Conservation (phyloP, 2,797 vertebrate genomes). For the Eutrigla gurnardus region DNA sequence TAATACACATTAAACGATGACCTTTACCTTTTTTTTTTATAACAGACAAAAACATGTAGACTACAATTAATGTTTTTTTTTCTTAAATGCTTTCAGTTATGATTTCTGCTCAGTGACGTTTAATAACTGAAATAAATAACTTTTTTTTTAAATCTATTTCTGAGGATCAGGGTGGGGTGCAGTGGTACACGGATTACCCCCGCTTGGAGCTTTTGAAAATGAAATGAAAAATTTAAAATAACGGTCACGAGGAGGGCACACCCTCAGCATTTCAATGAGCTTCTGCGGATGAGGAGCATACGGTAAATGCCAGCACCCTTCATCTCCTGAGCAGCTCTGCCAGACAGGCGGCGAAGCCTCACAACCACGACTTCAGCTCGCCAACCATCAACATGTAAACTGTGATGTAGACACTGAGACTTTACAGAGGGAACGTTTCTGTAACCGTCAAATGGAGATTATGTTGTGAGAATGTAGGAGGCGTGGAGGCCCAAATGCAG, state of each 20-base stretch:
- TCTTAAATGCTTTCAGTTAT: constrained; percentile 3
- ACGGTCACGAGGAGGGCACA: constrained; percentile 61
- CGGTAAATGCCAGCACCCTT: constrained; percentile 74
- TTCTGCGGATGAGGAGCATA: constrained; percentile 55
- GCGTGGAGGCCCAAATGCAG: background rate
- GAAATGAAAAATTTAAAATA: constrained; percentile 76
- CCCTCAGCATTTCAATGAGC: constrained; percentile 77
- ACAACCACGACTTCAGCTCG: constrained; percentile 48
- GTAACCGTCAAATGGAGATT: constrained; percentile 38
- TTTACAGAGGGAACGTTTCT: constrained; percentile 32
- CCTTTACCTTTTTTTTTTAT: background rate
- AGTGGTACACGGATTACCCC: constrained; percentile 44
- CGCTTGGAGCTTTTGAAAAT: constrained; percentile 66
- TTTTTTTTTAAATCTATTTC: background rate
- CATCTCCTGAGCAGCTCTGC: constrained; percentile 55
- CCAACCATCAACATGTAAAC: constrained; percentile 53
- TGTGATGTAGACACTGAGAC: constrained; percentile 56
- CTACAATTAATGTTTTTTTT: background rate
- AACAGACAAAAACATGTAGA: background rate
- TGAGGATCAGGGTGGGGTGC: constrained; percentile 20
- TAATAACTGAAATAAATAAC: constrained; percentile 1
- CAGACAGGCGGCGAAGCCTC: constrained; percentile 51
- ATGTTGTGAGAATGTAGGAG: background rate
- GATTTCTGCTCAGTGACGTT: constrained; percentile 9
- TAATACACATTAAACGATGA: background rate